phyloP scores from a whole-genome alignment of 2,888 invertebrate genomes.

The Congeria kusceri region DNA sequence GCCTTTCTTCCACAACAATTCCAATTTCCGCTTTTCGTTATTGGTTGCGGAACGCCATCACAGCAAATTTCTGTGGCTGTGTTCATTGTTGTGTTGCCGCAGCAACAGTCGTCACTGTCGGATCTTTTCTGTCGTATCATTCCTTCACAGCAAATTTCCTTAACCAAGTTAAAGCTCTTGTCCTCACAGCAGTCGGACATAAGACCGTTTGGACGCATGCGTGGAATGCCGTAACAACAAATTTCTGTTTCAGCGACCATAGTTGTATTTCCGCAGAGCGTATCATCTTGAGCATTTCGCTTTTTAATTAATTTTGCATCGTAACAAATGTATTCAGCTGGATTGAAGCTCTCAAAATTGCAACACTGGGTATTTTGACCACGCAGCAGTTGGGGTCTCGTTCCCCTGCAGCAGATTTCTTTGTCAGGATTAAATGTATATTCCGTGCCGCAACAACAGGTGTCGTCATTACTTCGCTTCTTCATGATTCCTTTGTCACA shows the following conservation, averaged over 20 bases:
- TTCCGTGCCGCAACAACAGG: slow-evolving; percentile 51
- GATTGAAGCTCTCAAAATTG: slow-evolving; percentile 39
- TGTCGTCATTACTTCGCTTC: slow-evolving; percentile 46
- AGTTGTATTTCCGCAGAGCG: slow-evolving; percentile 48
- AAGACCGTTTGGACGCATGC: slow-evolving; percentile 36
- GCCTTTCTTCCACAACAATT: slow-evolving; percentile 45
- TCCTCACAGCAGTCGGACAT: slow-evolving; percentile 48
- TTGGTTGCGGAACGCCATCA: slow-evolving; percentile 40
- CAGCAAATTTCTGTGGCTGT: slow-evolving; percentile 47
- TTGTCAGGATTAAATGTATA: slow-evolving; percentile 50
- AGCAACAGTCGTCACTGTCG: slow-evolving; percentile 43
- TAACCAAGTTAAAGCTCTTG: slow-evolving; percentile 44
- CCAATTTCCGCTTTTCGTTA: slow-evolving; percentile 28
- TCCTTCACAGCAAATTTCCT: slow-evolving; percentile 53
- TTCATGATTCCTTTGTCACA: slow-evolving; percentile 47
- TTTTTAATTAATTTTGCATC: slow-evolving; percentile 40
- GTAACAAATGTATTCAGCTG: slow-evolving; percentile 39
- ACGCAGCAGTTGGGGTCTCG: slow-evolving; percentile 34
- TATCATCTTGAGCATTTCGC: slow-evolving; percentile 35
- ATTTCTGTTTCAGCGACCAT: slow-evolving; percentile 46
- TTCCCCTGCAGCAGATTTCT: slow-evolving; percentile 54
- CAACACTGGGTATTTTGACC: slow-evolving; percentile 51
- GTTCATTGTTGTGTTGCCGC: slow-evolving; percentile 52
- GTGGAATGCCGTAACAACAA: slow-evolving; percentile 51
- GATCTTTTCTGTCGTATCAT: slow-evolving; percentile 38